These are phyloP conservation scores for Lagria hirta DNA, from an alignment of 2,888 invertebrate species.

Conservation along the genomic window DNA sequence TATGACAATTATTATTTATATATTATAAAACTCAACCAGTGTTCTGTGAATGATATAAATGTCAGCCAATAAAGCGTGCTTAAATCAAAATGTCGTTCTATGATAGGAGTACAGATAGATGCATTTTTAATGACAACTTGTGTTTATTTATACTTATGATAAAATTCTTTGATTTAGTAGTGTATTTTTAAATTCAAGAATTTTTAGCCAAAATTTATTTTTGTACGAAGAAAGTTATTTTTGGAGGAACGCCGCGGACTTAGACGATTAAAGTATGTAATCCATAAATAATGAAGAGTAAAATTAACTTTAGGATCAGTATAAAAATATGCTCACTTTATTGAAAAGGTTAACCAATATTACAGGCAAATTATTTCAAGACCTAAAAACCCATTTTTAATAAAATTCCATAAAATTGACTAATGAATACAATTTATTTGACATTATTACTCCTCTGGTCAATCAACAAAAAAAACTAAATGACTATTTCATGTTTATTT, in stretches of 20 bases:
- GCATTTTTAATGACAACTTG: too few relatives aligned
- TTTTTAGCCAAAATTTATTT: conserved; percentile 19
- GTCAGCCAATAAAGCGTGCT: conserved; percentile 8
- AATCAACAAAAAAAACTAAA: too few relatives aligned
- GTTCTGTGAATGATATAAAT: conserved; percentile 5
- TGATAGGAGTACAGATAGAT: too few relatives aligned
- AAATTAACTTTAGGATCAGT: conserved; percentile 12
- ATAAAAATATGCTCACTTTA: conserved; percentile 10
- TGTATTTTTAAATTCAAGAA: conserved; percentile 19
- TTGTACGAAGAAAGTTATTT: conserved; percentile 16
- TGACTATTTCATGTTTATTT: too few relatives aligned
- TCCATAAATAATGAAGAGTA: conserved; percentile 17
- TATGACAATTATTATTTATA: conserved; percentile 16
- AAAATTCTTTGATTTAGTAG: conserved; percentile 6
- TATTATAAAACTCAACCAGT: conserved; percentile 10
- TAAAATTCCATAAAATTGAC: too few relatives aligned
- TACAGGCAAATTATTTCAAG: too few relatives aligned
- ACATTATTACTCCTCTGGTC: too few relatives aligned
- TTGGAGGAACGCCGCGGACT: conserved; percentile 12
- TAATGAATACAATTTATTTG: too few relatives aligned
- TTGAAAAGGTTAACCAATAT: neutral
- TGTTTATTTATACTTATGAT: conserved; percentile 5
- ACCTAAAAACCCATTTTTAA: too few relatives aligned
- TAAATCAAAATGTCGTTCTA: too few relatives aligned
- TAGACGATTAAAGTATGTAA: conserved; percentile 14